Conservation (phyloP, 2,113 vertebrate species). For the Onychorhynchus coronatus region DNA sequence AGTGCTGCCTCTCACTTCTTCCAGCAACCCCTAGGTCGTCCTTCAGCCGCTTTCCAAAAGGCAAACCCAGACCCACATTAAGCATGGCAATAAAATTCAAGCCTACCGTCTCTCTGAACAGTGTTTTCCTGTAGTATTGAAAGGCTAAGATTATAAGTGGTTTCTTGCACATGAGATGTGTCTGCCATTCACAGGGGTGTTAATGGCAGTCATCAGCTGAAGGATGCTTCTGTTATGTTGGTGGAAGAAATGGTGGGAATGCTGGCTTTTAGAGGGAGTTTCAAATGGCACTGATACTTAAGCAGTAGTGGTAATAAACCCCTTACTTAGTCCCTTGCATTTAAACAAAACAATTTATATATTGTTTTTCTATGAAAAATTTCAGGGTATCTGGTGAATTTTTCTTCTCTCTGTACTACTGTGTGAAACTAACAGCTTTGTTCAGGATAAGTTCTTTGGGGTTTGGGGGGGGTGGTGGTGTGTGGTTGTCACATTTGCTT, state of each 20-base stretch:
- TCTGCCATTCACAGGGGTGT: not conserved
- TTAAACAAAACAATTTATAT: not conserved
- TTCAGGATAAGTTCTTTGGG: not conserved
- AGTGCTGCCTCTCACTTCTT: not conserved
- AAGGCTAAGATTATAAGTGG: not conserved
- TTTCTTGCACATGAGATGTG: not conserved
- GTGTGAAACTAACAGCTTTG: not conserved
- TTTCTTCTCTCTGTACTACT: not conserved
- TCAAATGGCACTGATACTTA: not conserved
- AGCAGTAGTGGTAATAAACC: not conserved
- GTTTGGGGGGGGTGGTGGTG: not conserved
- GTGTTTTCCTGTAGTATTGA: not conserved
- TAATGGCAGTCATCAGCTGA: no score
- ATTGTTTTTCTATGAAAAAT: not conserved
- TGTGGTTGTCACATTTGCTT: not conserved
- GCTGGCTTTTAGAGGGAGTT: not conserved
- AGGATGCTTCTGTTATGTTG: not conserved
- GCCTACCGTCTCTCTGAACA: not conserved
- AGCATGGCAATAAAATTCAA: not conserved
- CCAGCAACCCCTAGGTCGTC: accelerated
- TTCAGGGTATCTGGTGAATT: not conserved
- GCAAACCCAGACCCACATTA: accelerated
- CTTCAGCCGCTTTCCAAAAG: not conserved
- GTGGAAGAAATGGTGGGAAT: not conserved
- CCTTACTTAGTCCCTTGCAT: not conserved